Evolutionary conservation across 2,888 invertebrate genomes (phyloP).

Genomic region (Carabus problematicus): DNA sequence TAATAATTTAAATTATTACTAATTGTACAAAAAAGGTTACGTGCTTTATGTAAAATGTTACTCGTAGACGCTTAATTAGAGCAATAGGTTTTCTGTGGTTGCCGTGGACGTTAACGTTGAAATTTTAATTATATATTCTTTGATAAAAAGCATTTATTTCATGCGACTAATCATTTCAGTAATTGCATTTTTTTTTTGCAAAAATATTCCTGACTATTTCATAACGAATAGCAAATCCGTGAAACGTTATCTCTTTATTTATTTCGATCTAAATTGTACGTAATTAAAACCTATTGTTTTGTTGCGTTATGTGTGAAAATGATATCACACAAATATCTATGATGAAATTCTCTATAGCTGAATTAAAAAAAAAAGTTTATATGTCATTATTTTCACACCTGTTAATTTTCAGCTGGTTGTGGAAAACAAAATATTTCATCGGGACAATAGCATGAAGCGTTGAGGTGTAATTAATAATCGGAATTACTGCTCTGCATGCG

Average conservation of each 20-base stretch:
- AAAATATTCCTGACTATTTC: constrained; percentile 18
- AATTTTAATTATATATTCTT: constrained; percentile 42
- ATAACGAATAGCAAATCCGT: constrained; percentile 6
- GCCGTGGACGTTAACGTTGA: constrained; percentile 28
- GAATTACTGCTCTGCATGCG: constrained; percentile 21
- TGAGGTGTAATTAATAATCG: constrained; percentile 28
- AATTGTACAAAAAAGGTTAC: constrained; percentile 27
- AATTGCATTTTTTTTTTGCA: constrained; percentile 38
- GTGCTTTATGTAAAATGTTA: neutral
- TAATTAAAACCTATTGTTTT: too few species aligned
- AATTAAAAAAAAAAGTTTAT: constrained; percentile 20
- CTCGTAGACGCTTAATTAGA: neutral
- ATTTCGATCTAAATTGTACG: too few species aligned
- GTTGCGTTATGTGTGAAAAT: too few species aligned
- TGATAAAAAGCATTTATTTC: constrained; percentile 36
- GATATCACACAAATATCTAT: too few species aligned
- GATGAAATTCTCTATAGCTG: neutral
- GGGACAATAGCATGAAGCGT: constrained; percentile 16
- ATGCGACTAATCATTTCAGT: constrained; percentile 33
- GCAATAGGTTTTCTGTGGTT: constrained; percentile 16
- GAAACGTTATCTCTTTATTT: too few species aligned
- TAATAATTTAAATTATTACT: neutral
- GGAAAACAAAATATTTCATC: constrained; percentile 32
- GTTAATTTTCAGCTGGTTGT: constrained; percentile 31
- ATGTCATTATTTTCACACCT: constrained; percentile 36